Evolutionary conservation across 2,797 vertebrate genomes (phyloP).

Genomic region (Alosa sapidissima): DNA sequence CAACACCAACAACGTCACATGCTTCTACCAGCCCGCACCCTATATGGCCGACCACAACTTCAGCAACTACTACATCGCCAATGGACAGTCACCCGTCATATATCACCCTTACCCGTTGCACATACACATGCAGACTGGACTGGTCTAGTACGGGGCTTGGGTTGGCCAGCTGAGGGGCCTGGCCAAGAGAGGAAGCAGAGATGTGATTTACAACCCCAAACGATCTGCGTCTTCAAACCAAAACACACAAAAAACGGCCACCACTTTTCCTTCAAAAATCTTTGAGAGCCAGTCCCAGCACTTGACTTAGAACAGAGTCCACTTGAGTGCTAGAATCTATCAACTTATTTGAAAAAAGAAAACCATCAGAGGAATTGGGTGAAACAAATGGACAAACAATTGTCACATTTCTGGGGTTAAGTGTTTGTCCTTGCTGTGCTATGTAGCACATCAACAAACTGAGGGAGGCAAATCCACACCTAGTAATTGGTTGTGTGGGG

Average conservation of each 20-base stretch:
- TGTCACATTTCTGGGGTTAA: constrained; percentile 7
- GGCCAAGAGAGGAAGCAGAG: neutral
- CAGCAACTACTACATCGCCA: constrained; percentile 86
- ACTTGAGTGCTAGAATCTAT: constrained; percentile 33
- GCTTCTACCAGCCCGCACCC: constrained; percentile 94
- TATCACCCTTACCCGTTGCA: constrained; percentile 88
- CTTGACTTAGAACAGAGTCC: constrained; percentile 33
- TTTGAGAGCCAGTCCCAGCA: constrained; percentile 42
- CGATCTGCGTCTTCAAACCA: constrained; percentile 32
- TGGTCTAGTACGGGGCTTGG: constrained; percentile 69
- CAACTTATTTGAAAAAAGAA: neutral
- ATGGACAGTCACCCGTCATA: constrained; percentile 81
- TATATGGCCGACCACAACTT: constrained; percentile 88
- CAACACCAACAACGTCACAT: constrained; percentile 88
- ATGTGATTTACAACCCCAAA: constrained; percentile 23
- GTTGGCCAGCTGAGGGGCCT: neutral
- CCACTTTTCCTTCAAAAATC: constrained; percentile 29
- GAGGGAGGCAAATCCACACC: constrained; percentile 26
- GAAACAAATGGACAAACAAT: neutral
- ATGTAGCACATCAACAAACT: constrained; percentile 26
- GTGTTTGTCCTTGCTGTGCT: neutral
- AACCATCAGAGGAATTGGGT: neutral
- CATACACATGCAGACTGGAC: constrained; percentile 80
- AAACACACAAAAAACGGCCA: constrained; percentile 37
- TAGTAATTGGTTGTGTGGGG: constrained; percentile 11